phyloP scores from a whole-genome alignment of 2,888 invertebrate species.

The Pseudeuparius sepicola region DNA sequence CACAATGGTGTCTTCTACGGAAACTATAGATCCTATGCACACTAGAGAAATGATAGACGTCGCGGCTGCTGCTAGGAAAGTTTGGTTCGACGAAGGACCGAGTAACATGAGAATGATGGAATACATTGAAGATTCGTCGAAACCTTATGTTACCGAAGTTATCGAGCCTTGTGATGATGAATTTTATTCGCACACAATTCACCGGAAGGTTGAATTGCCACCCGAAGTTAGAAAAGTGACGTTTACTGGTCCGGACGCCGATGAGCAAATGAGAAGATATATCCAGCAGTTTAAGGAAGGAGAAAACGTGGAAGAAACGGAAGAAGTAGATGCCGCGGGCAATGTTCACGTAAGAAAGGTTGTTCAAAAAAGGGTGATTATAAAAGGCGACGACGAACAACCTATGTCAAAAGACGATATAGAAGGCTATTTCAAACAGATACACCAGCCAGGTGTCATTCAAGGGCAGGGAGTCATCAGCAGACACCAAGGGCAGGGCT shows the following conservation, averaged over 20 bases:
- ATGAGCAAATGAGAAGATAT: conserved; percentile 42
- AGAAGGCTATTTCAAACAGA: conserved; percentile 30
- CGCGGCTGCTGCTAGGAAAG: conserved; percentile 37
- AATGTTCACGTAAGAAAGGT: conserved; percentile 44
- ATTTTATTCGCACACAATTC: conserved; percentile 40
- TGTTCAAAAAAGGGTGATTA: conserved; percentile 41
- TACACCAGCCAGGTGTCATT: conserved; percentile 24
- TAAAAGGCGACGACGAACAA: conserved; percentile 29
- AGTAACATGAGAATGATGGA: conserved; percentile 31
- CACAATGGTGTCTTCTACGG: conserved; percentile 71
- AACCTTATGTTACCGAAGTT: conserved; percentile 42
- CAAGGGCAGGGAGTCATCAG: conserved; percentile 25
- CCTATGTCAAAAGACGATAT: conserved; percentile 28
- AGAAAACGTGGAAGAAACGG: conserved; percentile 42
- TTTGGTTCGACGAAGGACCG: conserved; percentile 42
- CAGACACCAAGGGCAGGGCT: conserved; percentile 25
- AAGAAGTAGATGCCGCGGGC: conserved; percentile 43
- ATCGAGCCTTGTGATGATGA: conserved; percentile 40
- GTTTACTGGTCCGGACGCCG: conserved; percentile 44
- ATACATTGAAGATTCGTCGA: conserved; percentile 32
- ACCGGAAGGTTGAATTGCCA: conserved; percentile 42
- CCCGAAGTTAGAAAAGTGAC: conserved; percentile 44
- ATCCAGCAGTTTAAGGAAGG: conserved; percentile 44
- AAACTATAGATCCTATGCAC: conserved; percentile 53
- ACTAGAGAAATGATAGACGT: conserved; percentile 41